Evolutionary conservation across 1,140 invertebrate genomes (phyloP).

Genomic region (Sycobia sp.): DNA sequence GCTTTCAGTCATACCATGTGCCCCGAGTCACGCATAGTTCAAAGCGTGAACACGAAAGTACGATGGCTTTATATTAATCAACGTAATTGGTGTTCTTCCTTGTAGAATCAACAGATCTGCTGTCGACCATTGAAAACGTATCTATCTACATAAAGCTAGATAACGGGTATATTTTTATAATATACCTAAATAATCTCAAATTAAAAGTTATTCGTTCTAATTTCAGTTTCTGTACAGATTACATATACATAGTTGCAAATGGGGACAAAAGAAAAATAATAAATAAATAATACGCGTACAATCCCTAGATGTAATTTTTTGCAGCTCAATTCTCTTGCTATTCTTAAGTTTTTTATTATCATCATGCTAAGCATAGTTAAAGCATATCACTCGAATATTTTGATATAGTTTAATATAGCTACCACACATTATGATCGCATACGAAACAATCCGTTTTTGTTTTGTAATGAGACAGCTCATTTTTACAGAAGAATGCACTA

Average conservation of each 20-base stretch:
- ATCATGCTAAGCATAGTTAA: constrained; percentile 25
- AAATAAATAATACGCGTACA: constrained; percentile 20
- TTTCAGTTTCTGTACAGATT: constrained; percentile 20
- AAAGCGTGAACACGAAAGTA: constrained; percentile 41
- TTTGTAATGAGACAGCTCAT: not conserved
- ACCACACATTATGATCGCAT: not conserved
- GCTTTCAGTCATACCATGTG: constrained; percentile 55
- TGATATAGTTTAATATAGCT: constrained; percentile 7
- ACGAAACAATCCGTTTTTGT: not conserved
- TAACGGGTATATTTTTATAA: constrained; percentile 28
- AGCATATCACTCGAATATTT: constrained; percentile 12
- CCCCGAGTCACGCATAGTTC: constrained; percentile 35
- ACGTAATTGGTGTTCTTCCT: constrained; percentile 63
- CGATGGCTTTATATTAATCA: constrained; percentile 56
- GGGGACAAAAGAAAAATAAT: constrained; percentile 3
- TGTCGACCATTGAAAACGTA: constrained; percentile 57
- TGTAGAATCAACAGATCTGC: constrained; percentile 55
- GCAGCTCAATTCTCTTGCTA: constrained; percentile 1
- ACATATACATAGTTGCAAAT: constrained; percentile 11
- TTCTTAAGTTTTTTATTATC: constrained; percentile 1
- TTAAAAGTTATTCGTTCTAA: constrained; percentile 20
- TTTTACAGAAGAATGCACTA: constrained; percentile 6
- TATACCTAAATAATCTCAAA: constrained; percentile 21
- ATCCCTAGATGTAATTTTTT: constrained; percentile 3
- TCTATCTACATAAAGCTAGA: constrained; percentile 59